These are phyloP conservation scores for Coelopa pilipes DNA, from an alignment of 2,888 invertebrate genomes.

Conservation along the genomic window DNA sequence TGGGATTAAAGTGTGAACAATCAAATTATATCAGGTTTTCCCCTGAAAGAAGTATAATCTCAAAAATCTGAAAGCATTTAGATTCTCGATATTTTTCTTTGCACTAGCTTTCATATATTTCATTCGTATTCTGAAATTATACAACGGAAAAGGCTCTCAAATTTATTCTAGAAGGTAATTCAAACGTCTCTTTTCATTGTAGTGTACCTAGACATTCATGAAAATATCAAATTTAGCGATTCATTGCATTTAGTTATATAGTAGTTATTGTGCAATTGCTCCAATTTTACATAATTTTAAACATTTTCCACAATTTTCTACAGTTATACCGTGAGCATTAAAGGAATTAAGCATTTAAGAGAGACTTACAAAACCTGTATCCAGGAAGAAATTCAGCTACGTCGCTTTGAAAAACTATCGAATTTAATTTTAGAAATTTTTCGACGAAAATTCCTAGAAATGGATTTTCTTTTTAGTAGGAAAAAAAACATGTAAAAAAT, in stretches of 20 bases:
- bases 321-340: no score
- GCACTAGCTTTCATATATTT: not conserved
- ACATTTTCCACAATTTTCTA: no score
- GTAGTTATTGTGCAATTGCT: slow-evolving; percentile 5
- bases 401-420: no score
- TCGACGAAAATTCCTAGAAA: not conserved
- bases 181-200: not conserved
- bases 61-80: slow-evolving; percentile 1
- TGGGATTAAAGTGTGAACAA: not conserved
- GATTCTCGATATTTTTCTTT: slow-evolving; percentile 25
- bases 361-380: no score
- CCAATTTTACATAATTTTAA: slow-evolving; percentile 17
- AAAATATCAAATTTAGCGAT: no score
- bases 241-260: no score
- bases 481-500: not conserved
- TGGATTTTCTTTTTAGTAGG: no score
- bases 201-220: no score
- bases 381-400: no score
- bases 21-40: not conserved
- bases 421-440: not conserved
- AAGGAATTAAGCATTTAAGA: not conserved
- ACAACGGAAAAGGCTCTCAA: slow-evolving; percentile 18
- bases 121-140: not conserved
- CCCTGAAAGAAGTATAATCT: not conserved
- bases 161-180: slow-evolving; percentile 37